These are phyloP conservation scores for Zaprionus inermis DNA, from an alignment of 1,140 invertebrate genomes.

Conservation along the genomic window DNA sequence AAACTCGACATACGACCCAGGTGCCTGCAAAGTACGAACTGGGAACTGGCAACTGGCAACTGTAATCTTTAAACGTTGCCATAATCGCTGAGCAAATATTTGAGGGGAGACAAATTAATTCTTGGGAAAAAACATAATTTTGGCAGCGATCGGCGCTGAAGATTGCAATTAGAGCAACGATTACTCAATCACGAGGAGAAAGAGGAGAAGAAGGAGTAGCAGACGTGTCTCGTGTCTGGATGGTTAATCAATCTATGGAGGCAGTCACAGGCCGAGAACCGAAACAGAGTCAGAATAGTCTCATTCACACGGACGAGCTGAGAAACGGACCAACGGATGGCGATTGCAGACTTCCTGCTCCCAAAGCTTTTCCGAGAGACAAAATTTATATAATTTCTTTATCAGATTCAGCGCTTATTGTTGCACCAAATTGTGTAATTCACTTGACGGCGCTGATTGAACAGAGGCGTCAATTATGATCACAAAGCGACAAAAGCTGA, in stretches of 20 bases:
- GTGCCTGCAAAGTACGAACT: slow-evolving; percentile 8
- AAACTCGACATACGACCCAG: slow-evolving; percentile 52
- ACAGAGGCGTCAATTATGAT: slow-evolving; percentile 60
- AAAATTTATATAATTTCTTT: slow-evolving; percentile 79
- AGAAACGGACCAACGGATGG: slow-evolving; percentile 29
- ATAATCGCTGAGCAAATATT: slow-evolving; percentile 32
- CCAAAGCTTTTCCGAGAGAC: slow-evolving; percentile 57
- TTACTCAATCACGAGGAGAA: slow-evolving; percentile 58
- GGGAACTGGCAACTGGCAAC: slow-evolving; percentile 24
- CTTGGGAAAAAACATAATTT: slow-evolving; percentile 58
- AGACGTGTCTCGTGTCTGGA: slow-evolving; percentile 18
- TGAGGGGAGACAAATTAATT: slow-evolving; percentile 43
- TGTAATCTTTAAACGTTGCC: slow-evolving; percentile 28
- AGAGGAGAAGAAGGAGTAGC: slow-evolving; percentile 1
- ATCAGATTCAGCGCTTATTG: slow-evolving; percentile 67
- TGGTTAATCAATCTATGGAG: slow-evolving; percentile 58
- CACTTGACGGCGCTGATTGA: slow-evolving; percentile 61
- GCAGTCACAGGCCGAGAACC: slow-evolving; percentile 11
- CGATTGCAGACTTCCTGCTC: slow-evolving; percentile 73
- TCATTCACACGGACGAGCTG: slow-evolving; percentile 53
- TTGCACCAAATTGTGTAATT: slow-evolving; percentile 70
- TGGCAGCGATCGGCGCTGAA: slow-evolving; percentile 54
- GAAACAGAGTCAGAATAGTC: slow-evolving; percentile 21
- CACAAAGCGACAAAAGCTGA: slow-evolving; percentile 64
- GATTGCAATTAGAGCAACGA: slow-evolving; percentile 74